Evolutionary conservation across 2,797 vertebrate genomes (phyloP), one percentile per base, ranked within the genome.

Genomic region (Erithacus rubecula): DNA sequence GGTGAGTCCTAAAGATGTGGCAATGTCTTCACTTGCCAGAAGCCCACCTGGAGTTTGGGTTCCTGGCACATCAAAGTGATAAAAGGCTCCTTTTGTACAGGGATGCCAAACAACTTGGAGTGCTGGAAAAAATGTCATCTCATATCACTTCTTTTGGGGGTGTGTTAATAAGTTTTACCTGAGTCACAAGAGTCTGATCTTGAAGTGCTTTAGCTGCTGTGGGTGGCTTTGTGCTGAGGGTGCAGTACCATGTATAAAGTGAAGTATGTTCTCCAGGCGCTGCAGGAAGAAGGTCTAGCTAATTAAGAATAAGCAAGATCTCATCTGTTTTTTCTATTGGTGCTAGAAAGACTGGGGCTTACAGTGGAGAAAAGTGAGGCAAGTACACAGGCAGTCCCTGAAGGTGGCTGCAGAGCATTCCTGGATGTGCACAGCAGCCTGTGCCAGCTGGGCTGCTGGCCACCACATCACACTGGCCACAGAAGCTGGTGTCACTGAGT

Each of bases 351-450:
- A 76, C 49, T 9, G 23, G 55, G 37, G 49, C 0, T 2, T 53
- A n/a, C 1, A 2, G 24, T 60, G 55, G 59, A 65, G 67, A 83
- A 81, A 72, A 83, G 55, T 34, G 52, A 86, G 63, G 34, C 72
- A 90, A 89, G 16, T 86, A 68, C 65, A 30, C 3, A 9, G 39
- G 44, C 27, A 69, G 14, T 27, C 63, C 84, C 80, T 90, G 89
- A 89, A 75, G 65, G 93, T 91, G 90, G 71, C 92, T 94, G 85
- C 81, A 83, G 67, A 92, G 91, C 1, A 0, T 74, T 92, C 44
- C 74, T 81, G 62, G 34, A 60, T 39, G 21, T 1, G 5, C 34
- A 24, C 12, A 78, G 77, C 72, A 86, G 68, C 27, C n/a, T 77
- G 43, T 46, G 64, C 60, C 4, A 5, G 24, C 30, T 0, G 0